These are phyloP conservation scores for Seira sanloemensis DNA, from an alignment of 2,888 invertebrate genomes.

Conservation along the genomic window DNA sequence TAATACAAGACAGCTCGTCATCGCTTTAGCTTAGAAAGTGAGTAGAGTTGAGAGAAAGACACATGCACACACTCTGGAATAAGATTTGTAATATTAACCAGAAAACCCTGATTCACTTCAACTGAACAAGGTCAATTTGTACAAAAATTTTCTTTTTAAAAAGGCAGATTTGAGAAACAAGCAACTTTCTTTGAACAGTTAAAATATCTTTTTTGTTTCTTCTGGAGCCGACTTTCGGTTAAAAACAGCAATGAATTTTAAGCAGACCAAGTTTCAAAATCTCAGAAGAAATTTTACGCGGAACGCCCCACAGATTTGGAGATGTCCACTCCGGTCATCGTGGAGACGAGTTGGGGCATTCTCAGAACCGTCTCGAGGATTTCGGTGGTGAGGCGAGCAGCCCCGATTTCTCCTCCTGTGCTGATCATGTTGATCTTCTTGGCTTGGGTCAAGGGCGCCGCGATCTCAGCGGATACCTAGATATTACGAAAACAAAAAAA, in stretches of 20 bases:
- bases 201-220: too few species aligned
- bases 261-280: neutral
- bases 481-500: constrained; percentile 17
- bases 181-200: too few species aligned
- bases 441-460: constrained; percentile 94
- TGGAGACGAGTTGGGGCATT: constrained; percentile 93
- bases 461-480: constrained; percentile 96
- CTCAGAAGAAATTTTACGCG: constrained; percentile 19
- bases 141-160: too few species aligned
- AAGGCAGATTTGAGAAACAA: too few species aligned
- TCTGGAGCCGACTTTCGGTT: too few species aligned
- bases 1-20: too few species aligned
- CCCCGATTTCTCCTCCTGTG: constrained; percentile 93
- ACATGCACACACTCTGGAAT: too few species aligned
- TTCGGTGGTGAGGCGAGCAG: constrained; percentile 95
- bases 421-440: constrained; percentile 98
- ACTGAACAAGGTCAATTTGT: too few species aligned
- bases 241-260: neutral
- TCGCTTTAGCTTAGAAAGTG: too few species aligned
- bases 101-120: too few species aligned
- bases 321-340: constrained; percentile 95
- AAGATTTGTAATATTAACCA: too few species aligned
- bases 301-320: constrained; percentile 62
- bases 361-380: constrained; percentile 94
- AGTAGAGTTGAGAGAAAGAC: too few species aligned